Percentiles rank a stretch among this genome's conserved stretches.
phyloP scores from a whole-genome alignment of 2,113 vertebrate genomes.

The Pseudorhombus dupliciocellatus region DNA sequence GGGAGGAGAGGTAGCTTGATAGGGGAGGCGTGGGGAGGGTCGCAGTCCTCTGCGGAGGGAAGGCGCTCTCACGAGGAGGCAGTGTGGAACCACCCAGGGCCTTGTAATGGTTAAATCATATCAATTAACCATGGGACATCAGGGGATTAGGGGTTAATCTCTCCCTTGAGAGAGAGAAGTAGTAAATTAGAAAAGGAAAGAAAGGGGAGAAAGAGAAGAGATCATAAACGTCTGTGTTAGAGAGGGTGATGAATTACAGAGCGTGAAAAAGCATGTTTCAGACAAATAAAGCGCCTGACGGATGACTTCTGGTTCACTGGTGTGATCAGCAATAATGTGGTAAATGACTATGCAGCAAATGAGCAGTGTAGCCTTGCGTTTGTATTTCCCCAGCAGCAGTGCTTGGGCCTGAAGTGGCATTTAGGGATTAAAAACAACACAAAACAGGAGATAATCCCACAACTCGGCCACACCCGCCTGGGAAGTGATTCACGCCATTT shows the following conservation, averaged over 20 bases:
- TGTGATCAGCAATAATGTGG: conserved; percentile 16
- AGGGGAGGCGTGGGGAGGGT: conserved; percentile 21
- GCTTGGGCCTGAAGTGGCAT: conserved; percentile 58
- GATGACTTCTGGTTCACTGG: conserved; percentile 32
- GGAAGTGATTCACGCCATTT: conserved; percentile 64
- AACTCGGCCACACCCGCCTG: conserved; percentile 62
- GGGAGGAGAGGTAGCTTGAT: conserved; percentile 6
- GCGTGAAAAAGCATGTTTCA: conserved; percentile 34
- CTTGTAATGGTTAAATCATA: conserved; percentile 85
- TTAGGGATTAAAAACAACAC: conserved; percentile 77
- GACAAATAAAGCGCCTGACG: conserved; percentile 51
- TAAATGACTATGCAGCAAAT: conserved; percentile 46
- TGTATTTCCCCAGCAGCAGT: conserved; percentile 50
- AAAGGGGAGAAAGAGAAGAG: conserved; percentile 38
- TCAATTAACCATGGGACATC: conserved; percentile 86
- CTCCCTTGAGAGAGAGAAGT: conserved; percentile 72
- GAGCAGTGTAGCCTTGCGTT: conserved; percentile 26
- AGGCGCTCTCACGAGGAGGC: conserved; percentile 66
- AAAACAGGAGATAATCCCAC: conserved; percentile 73
- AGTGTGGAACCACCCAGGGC: conserved; percentile 80
- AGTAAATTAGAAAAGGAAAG: conserved; percentile 65
- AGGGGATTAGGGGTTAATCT: conserved; percentile 86
- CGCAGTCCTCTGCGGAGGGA: conserved; percentile 42
- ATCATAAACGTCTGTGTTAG: conserved; percentile 26
- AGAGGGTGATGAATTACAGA: conserved; percentile 48